phyloP scores from a whole-genome alignment of 1,140 invertebrate genomes.

The Probaryconus sp. region DNA sequence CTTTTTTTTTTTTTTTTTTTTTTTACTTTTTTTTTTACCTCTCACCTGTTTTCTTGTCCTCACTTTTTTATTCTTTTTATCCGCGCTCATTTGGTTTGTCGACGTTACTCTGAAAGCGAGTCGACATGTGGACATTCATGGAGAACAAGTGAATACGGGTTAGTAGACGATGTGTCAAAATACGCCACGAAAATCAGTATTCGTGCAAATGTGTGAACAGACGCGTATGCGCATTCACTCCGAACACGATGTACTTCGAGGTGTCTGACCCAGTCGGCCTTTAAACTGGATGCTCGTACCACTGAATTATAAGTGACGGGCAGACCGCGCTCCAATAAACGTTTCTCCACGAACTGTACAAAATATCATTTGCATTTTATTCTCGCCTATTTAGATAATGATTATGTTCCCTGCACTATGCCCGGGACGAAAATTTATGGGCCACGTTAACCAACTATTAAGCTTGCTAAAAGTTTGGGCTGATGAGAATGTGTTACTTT shows the following conservation, averaged over 20 bases:
- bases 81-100: slow-evolving; percentile 41
- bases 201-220: slow-evolving; percentile 44
- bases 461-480: slow-evolving; percentile 5
- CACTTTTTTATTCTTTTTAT: slow-evolving; percentile 25
- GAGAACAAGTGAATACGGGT: slow-evolving; percentile 57
- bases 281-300: slow-evolving; percentile 34
- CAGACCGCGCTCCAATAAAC: slow-evolving; percentile 36
- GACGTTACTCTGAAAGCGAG: slow-evolving; percentile 35
- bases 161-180: slow-evolving; percentile 57
- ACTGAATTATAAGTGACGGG: slow-evolving; percentile 45
- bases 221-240: slow-evolving; percentile 26
- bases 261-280: slow-evolving; percentile 21
- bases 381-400: slow-evolving; percentile 33
- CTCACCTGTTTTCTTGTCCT: slow-evolving; percentile 31
- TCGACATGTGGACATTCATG: slow-evolving; percentile 49
- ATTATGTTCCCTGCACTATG: slow-evolving; percentile 15
- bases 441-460: slow-evolving; percentile 31
- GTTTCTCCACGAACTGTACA: slow-evolving; percentile 16
- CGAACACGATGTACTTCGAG: slow-evolving; percentile 8
- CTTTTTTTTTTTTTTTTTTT: too few species aligned
- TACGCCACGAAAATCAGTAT: slow-evolving; percentile 54
- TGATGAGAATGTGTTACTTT: slow-evolving; percentile 36
- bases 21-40: background rate
- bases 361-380: slow-evolving; percentile 49
- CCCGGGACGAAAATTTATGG: background rate